Evolutionary conservation across 2,888 invertebrate genomes (phyloP), one percentile per base, ranked within the genome.

Genomic region (Trisateles emortualis): DNA sequence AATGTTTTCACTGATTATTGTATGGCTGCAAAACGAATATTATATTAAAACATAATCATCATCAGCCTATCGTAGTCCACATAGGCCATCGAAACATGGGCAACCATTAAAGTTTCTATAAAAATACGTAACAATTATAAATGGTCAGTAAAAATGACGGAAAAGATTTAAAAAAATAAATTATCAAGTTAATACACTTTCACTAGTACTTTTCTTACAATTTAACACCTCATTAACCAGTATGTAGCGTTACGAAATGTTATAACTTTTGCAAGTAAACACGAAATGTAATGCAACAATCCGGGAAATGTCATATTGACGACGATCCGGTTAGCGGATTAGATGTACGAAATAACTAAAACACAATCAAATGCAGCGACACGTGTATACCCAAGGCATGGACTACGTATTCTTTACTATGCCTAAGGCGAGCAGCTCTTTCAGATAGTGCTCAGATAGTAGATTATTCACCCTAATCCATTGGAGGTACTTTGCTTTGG

Each of bases 181-280:
- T 56, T 57, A 52, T 49, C 45, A 29, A 46, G 32, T 55, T 42
- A 46, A 53, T 51, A 42, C 58, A 59, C 71, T 70, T 70, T 70
- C 71, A 64, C 68, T 64, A 1, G 11, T 51, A 54, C 19, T 39
- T 3, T 11, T 19, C 22, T 56, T 60, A 59, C 58, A 73, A 73
- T 73, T 76, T 65, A 74, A 71, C 68, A 68, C 60, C 59, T 72
- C 72, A 77, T 74, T 78, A 74, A 52, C 40, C 30, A 58, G 68
- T 70, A 60, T 67, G 59, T 65, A 59, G 48, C 41, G 52, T 64
- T 55, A 52, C 41, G 36, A 76, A 73, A 72, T 26, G 26, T 26
- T 67, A 61, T 64, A 62, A 58, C 50, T 44, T 64, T 55, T 39
- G 1, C 9, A 26, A 35, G 40, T 26, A 63, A 59, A 45, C 68